These are phyloP conservation scores for Sciurus niger DNA, from an alignment of 2,113 vertebrate species.

Conservation along the genomic window DNA sequence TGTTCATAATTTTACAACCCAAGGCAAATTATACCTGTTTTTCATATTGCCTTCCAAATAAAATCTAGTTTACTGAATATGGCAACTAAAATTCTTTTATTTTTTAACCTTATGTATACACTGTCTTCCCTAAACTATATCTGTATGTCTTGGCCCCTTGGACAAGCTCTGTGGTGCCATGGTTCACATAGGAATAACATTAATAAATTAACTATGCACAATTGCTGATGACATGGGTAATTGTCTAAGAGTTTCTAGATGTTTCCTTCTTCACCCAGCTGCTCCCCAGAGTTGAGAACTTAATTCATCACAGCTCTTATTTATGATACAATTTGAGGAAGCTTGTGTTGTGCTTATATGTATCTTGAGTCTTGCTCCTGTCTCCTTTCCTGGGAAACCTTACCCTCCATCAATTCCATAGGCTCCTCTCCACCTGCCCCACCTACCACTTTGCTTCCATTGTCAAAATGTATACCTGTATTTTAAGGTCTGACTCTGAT, in stretches of 20 bases:
- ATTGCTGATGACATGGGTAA: background rate
- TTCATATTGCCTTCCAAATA: background rate
- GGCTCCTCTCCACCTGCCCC: background rate
- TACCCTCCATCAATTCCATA: background rate
- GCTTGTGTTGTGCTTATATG: background rate
- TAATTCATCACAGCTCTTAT: background rate
- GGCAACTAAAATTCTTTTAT: background rate
- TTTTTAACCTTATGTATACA: background rate
- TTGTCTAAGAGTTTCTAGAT: background rate
- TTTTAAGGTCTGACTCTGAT: background rate
- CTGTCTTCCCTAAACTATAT: background rate
- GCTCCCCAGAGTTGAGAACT: background rate
- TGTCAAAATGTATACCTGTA: background rate
- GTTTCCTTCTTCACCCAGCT: background rate
- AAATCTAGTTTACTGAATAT: background rate
- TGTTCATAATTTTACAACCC: slow-evolving; percentile 43
- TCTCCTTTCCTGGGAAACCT: background rate
- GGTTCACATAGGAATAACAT: background rate
- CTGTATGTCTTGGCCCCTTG: background rate
- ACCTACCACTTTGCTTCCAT: background rate
- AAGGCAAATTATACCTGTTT: background rate
- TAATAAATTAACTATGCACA: background rate
- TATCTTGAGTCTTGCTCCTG: background rate
- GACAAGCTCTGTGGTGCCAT: background rate
- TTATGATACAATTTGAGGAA: background rate